A percentile compares a stretch with the other conserved stretches of the same genome.
Conservation (phyloP, 2,888 invertebrate genomes). For the Eumerus sabulonum region DNA sequence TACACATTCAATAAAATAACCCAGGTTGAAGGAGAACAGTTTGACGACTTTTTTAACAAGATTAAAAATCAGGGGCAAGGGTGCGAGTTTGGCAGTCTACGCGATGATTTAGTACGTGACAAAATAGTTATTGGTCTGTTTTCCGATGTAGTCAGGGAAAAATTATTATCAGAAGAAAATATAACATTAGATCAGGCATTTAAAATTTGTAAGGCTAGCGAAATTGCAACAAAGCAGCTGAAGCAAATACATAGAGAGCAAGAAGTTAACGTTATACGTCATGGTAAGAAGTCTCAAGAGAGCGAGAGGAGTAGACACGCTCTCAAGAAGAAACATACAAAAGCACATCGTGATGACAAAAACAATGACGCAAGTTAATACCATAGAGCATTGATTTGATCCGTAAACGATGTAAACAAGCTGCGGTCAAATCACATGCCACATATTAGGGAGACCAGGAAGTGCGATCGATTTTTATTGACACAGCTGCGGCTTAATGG, state of each 20-base stretch:
- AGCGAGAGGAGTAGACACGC: no score
- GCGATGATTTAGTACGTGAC: conserved; percentile 41
- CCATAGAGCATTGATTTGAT: no score
- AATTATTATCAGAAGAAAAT: conserved; percentile 53
- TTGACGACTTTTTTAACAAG: conserved; percentile 61
- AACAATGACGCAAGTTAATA: no score
- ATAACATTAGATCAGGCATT: conserved; percentile 50
- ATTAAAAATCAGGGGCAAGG: conserved; percentile 57
- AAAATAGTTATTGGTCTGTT: conserved; percentile 52
- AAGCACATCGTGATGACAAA: no score
- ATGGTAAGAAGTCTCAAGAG: no score
- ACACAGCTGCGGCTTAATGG: no score
- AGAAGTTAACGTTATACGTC: neutral
- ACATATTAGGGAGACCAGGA: no score
- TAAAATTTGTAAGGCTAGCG: conserved; percentile 56
- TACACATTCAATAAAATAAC: conserved; percentile 55
- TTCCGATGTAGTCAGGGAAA: conserved; percentile 43
- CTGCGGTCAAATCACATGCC: no score
- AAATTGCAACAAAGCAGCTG: conserved; percentile 55
- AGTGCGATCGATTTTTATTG: no score
- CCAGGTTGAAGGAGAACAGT: conserved; percentile 46
- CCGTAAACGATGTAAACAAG: no score
- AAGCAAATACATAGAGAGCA: conserved; percentile 28
- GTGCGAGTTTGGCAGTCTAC: conserved; percentile 43
- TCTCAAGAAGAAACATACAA: no score